A percentile compares a stretch with the other conserved stretches of the same genome.
Evolutionary conservation across 2,113 vertebrate genomes (phyloP).

Genomic region (Illadopsis cleaveri): DNA sequence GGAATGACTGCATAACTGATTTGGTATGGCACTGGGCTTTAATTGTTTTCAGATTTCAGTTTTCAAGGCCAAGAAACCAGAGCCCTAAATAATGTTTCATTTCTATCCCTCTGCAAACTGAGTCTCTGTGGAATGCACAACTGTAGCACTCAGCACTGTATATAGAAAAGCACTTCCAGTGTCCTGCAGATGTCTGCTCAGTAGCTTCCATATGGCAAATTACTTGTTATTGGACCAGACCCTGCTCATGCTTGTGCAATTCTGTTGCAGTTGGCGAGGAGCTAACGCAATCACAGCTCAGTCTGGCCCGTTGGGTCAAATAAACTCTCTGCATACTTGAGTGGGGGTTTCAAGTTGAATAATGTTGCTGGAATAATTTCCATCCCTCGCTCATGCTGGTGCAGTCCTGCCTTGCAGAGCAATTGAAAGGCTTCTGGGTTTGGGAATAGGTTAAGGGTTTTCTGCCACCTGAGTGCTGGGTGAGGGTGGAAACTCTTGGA

Average conservation of each 20-base stretch:
- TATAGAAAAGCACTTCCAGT: conserved; percentile 60
- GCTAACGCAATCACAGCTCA: conserved; percentile 17
- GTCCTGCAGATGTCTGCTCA: conserved; percentile 72
- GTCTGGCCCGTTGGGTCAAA: conserved; percentile 46
- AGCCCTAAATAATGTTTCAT: conserved; percentile 55
- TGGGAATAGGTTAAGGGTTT: neutral
- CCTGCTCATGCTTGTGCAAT: conserved; percentile 53
- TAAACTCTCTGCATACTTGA: conserved; percentile 30
- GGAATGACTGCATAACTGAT: conserved; percentile 70
- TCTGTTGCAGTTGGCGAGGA: conserved; percentile 56
- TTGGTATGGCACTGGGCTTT: conserved; percentile 71
- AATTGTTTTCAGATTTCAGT: conserved; percentile 73
- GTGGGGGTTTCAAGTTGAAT: conserved; percentile 35
- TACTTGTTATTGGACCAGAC: conserved; percentile 62
- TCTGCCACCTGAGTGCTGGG: neutral
- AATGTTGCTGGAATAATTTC: conserved; percentile 29
- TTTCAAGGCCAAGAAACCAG: conserved; percentile 67
- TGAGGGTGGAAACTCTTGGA: neutral
- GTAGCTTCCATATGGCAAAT: conserved; percentile 72
- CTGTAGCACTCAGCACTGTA: conserved; percentile 34
- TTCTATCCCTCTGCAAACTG: conserved; percentile 40
- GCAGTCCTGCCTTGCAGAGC: neutral
- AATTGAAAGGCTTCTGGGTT: neutral
- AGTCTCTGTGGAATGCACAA: conserved; percentile 56
- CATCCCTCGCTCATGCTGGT: neutral